These are phyloP conservation scores for Pseudorasbora parva DNA, from an alignment of 2,113 vertebrate species.

Conservation along the genomic window DNA sequence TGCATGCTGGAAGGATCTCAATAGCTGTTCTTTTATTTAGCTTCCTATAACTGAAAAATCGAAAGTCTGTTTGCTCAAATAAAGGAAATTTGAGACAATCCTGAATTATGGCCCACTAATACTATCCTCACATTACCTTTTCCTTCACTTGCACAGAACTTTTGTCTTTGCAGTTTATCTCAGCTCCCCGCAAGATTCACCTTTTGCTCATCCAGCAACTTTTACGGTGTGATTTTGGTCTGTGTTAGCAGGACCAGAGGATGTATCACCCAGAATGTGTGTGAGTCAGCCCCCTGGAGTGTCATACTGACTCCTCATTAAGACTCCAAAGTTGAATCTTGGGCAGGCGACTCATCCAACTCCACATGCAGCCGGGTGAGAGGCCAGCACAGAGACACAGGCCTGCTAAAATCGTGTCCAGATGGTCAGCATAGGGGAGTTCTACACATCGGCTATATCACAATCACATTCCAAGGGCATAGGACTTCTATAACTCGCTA, in stretches of 20 bases:
- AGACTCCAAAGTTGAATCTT: conserved; percentile 42
- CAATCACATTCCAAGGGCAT: conserved; percentile 40
- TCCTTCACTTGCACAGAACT: conserved; percentile 5
- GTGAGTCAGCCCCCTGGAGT: conserved; percentile 51
- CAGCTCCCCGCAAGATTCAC: conserved; percentile 18
- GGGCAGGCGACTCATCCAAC: conserved; percentile 15
- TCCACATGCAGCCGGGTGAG: conserved; percentile 32
- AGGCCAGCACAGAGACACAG: conserved; percentile 19
- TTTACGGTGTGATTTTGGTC: conserved; percentile 45
- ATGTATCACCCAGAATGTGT: conserved; percentile 52
- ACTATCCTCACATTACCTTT: conserved; percentile 33
- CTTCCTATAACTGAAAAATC: background rate
- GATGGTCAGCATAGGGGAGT: conserved; percentile 46
- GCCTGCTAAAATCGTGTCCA: conserved; percentile 42
- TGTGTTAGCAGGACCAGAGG: conserved; percentile 56
- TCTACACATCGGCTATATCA: conserved; percentile 35
- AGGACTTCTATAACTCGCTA: background rate
- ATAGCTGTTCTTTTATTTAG: conserved; percentile 12
- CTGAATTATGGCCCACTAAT: conserved; percentile 21
- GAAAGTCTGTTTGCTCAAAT: background rate
- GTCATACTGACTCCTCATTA: conserved; percentile 54
- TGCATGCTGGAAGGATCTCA: conserved; percentile 1
- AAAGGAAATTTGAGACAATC: conserved; percentile 25
- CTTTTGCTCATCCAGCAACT: conserved; percentile 55
- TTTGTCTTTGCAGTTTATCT: conserved; percentile 21